Conservation (phyloP, 2,113 vertebrate species). For the Podarcis raffonei region DNA sequence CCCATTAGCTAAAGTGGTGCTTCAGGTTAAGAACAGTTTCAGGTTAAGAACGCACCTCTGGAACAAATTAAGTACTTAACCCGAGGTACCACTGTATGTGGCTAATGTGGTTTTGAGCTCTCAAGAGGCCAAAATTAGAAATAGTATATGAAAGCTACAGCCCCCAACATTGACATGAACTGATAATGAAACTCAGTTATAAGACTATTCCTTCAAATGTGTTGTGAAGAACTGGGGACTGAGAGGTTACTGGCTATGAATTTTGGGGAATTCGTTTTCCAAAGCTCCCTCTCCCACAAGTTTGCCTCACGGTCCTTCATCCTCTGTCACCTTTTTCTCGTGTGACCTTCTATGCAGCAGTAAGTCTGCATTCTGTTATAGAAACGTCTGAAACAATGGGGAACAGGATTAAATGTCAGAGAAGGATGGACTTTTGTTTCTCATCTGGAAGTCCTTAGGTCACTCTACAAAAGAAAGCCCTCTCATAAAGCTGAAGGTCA, state of each 20-base stretch:
- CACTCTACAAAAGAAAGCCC: neutral
- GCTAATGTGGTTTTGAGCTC: neutral
- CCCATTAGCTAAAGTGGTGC: too few species aligned
- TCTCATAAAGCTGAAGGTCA: neutral
- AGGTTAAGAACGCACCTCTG: too few species aligned
- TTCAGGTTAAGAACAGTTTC: too few species aligned
- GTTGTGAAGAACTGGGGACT: neutral
- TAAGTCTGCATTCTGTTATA: neutral
- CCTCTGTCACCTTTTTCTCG: neutral
- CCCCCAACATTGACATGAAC: too few species aligned
- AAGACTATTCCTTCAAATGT: neutral
- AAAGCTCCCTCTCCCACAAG: too few species aligned
- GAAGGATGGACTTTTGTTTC: neutral
- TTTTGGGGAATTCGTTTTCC: neutral
- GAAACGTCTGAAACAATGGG: neutral
- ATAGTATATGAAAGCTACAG: neutral
- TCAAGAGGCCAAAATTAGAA: neutral
- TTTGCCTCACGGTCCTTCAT: neutral
- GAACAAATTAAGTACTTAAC: too few species aligned
- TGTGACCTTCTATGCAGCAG: neutral
- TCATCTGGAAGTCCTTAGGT: conserved; percentile 22
- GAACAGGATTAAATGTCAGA: conserved; percentile 1
- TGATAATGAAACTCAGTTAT: neutral
- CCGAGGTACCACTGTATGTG: too few species aligned
- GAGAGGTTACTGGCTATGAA: too few species aligned